These are phyloP conservation scores for Polylopha cassiicola DNA, from an alignment of 2,888 invertebrate genomes.

Conservation along the genomic window DNA sequence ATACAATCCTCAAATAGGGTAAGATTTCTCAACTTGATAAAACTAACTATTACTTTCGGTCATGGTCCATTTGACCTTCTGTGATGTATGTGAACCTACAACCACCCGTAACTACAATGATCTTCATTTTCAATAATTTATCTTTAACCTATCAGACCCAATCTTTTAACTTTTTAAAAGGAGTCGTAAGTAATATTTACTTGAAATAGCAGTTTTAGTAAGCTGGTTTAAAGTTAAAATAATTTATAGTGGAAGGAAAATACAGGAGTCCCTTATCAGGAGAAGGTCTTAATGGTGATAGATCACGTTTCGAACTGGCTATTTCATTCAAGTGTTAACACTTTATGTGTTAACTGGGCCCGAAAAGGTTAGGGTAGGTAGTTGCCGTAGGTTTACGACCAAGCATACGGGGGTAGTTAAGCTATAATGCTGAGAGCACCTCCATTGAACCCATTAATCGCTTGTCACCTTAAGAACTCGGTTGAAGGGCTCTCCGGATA, in stretches of 20 bases:
- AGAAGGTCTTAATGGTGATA: slow-evolving; percentile 17
- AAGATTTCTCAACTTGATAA: slow-evolving; percentile 45
- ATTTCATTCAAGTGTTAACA: slow-evolving; percentile 14
- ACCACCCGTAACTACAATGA: slow-evolving; percentile 14
- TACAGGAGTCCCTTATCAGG: slow-evolving; percentile 7
- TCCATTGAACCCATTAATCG: slow-evolving; percentile 3
- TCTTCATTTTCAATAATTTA: slow-evolving; percentile 15
- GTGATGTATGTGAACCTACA: slow-evolving; percentile 10
- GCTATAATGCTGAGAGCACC: slow-evolving; percentile 7
- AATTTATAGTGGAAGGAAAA: slow-evolving; percentile 1
- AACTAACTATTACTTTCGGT: slow-evolving; percentile 18
- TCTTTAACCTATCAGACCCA: slow-evolving; percentile 4
- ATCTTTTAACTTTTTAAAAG: too few species aligned
- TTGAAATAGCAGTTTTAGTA: neutral
- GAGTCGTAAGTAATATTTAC: too few species aligned
- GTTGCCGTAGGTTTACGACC: slow-evolving; percentile 12
- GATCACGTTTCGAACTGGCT: slow-evolving; percentile 18
- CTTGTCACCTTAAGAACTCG: too few species aligned
- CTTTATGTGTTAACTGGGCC: slow-evolving; percentile 5
- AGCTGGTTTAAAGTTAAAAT: slow-evolving; percentile 4
- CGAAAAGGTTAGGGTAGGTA: slow-evolving; percentile 15
- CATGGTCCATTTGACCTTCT: slow-evolving; percentile 18
- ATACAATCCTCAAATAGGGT: slow-evolving; percentile 83
- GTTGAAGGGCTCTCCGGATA: too few species aligned
- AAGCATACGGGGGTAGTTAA: slow-evolving; percentile 4